phyloP scores from a whole-genome alignment of 1,140 invertebrate species.

The Harlomillsia oculata region DNA sequence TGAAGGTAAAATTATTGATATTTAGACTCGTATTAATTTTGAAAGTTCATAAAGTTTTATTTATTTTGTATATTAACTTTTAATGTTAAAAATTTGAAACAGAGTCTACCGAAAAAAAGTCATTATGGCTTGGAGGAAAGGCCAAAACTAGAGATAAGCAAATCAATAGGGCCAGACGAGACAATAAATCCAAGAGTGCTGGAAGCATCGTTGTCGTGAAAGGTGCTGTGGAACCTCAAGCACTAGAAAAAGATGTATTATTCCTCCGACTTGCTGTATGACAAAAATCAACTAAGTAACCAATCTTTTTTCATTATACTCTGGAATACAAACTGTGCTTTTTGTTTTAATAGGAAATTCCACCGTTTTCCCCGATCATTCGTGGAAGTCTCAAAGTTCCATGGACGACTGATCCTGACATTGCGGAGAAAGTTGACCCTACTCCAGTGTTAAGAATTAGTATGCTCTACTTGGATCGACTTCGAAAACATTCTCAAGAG shows the following conservation, averaged over 20 bases:
- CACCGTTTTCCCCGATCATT: constrained; percentile 87
- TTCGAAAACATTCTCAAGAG: constrained; percentile 56
- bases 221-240: constrained; percentile 50
- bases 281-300: too few species aligned
- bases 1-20: constrained; percentile 23
- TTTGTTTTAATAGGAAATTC: constrained; percentile 55
- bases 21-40: not conserved
- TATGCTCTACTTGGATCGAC: constrained; percentile 64
- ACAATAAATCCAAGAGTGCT: constrained; percentile 34
- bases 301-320: too few species aligned
- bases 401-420: constrained; percentile 72
- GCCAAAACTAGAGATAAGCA: constrained; percentile 30
- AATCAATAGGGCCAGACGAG: constrained; percentile 31
- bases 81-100: not conserved
- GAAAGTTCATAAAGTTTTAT: not conserved
- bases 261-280: constrained; percentile 59
- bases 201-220: constrained; percentile 75
- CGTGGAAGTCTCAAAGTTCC: constrained; percentile 75
- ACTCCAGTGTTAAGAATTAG: constrained; percentile 51
- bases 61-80: not conserved
- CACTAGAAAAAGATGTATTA: constrained; percentile 67
- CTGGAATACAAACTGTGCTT: not conserved
- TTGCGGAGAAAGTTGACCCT: constrained; percentile 68
- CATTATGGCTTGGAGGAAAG: constrained; percentile 28
- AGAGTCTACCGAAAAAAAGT: constrained; percentile 28